Percentiles rank a stretch among this genome's conserved stretches.
Conservation (phyloP, 1,140 invertebrate species). For the Cherax quadricarinatus region DNA sequence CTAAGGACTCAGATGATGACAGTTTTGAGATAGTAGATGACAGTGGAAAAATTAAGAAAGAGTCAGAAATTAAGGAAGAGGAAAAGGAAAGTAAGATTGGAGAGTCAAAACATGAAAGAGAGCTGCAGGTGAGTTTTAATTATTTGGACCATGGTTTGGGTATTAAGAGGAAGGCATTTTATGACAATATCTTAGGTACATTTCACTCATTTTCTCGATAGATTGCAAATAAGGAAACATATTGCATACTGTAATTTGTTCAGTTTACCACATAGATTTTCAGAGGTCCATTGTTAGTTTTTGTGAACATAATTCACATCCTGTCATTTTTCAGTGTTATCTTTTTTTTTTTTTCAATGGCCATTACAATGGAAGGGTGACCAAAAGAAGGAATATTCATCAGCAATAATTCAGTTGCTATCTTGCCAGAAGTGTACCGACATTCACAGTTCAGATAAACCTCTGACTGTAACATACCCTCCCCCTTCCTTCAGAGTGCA, state of each 20-base stretch:
- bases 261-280: background rate
- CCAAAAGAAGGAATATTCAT: no score
- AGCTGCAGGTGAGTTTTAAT: constrained; percentile 21
- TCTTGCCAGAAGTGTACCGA: no score
- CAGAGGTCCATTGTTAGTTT: no score
- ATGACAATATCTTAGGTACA: background rate
- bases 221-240: background rate
- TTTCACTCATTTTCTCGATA: background rate
- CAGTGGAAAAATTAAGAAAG: constrained; percentile 26
- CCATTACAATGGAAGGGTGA: no score
- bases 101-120: background rate
- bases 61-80: constrained; percentile 19
- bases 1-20: background rate
- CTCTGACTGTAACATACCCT: no score
- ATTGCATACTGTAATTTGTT: background rate
- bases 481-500: no score
- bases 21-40: constrained; percentile 42
- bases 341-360: no score
- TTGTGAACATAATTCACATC: no score
- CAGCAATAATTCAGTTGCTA: no score
- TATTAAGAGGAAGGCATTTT: background rate
- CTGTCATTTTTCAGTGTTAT: no score
- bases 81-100: background rate
- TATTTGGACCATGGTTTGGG: no score
- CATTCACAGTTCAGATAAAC: no score